Evolutionary conservation across 2,888 invertebrate species (phyloP), one percentile per base, ranked within the genome.

Genomic region (Bembecia ichneumoniformis): DNA sequence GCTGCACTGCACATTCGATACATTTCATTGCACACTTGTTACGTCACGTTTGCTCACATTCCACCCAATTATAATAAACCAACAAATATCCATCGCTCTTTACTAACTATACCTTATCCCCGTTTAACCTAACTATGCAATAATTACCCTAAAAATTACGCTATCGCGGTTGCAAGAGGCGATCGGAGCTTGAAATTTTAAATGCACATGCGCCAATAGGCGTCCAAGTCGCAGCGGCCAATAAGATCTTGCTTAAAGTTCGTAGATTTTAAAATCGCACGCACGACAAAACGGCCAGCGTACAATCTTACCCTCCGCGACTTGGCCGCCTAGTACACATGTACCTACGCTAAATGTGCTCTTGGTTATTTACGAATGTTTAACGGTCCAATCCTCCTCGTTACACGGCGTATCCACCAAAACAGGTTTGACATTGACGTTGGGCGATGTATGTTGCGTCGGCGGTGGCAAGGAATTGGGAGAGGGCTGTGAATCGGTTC

Each of bases 321-420:
- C 28, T 5, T 28, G 9, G 2, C 9, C 7, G 28, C 28, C 20
- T 40, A 40, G 40, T 13, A 11, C 40, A 2, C 13, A 4, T 3
- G n/a, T n/a, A 40, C 11, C 35, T 35, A 7, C 28, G 28, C 28
- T 28, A 28, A 7, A 28, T 9, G 2, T 28, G 28, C 28, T 28
- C 9, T 28, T 28, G 28, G 2, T 5, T 28, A 28, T 28, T 47
- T 11, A 47, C 43, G 51, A 28, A 28, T 28, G 28, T 28, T 28
- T 28, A 28, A 28, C 28, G 28, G 28, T 51, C 63, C 83, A 84
- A 55, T 86, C 80, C 65, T 87, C 86, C 65, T 86, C 86, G 36
- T 77, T 84, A 62, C 81, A 81, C 20, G 82, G 82, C 34, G 83
- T 82, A 59, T 86, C 86, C 45, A 87, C 87, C 47, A 86, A 74